Evolutionary conservation across 2,113 vertebrate species (phyloP).

Genomic region (Alces alces): DNA sequence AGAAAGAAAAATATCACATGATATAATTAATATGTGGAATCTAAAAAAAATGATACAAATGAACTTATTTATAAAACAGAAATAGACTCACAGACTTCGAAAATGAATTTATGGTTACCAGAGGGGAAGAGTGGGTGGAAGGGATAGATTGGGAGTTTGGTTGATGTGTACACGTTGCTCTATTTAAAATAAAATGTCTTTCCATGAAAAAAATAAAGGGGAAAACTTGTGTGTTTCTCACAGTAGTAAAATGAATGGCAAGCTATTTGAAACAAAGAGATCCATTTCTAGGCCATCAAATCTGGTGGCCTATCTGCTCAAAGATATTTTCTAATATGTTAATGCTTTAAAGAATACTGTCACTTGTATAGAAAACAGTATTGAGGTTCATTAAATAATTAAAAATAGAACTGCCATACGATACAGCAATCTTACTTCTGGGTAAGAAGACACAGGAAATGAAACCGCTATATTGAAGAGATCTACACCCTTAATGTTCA

Average conservation of each 20-base stretch:
- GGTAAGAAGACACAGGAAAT: background rate
- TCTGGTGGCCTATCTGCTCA: background rate
- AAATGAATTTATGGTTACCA: background rate
- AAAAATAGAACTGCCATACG: background rate
- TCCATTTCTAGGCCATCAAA: background rate
- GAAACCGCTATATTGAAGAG: background rate
- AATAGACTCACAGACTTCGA: background rate
- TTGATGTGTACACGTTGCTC: background rate
- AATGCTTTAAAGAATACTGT: background rate
- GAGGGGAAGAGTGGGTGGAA: background rate
- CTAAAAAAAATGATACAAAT: background rate
- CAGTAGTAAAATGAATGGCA: background rate
- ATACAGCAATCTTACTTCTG: background rate
- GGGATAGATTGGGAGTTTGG: background rate
- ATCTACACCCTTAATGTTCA: background rate
- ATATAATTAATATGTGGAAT: background rate
- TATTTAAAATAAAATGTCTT: background rate
- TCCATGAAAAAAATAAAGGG: background rate
- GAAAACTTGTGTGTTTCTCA: background rate
- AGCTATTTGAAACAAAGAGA: background rate
- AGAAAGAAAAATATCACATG: background rate
- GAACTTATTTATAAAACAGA: background rate
- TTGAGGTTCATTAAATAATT: background rate
- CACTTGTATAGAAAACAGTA: background rate
- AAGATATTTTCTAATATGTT: background rate